Evolutionary conservation across 2,888 invertebrate species (phyloP).

Genomic region (Campaea margaritaria): DNA sequence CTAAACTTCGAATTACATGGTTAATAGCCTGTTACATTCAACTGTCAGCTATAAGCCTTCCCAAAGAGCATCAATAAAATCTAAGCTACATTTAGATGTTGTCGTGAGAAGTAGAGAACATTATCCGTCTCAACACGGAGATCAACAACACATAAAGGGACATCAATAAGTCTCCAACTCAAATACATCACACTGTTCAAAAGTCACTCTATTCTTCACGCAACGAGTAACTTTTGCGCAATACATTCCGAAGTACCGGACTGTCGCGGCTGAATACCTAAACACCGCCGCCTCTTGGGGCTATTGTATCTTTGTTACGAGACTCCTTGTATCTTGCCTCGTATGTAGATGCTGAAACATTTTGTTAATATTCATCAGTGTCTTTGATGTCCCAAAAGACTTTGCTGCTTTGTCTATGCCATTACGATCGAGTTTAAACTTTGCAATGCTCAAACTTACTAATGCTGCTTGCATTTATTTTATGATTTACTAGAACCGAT

Average conservation of each 20-base stretch:
- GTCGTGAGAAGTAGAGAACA: too few relatives aligned
- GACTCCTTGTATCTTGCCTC: conserved; percentile 37
- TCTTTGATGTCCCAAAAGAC: conserved; percentile 15
- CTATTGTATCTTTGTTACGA: conserved; percentile 47
- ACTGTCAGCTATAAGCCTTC: too few relatives aligned
- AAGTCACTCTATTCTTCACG: conserved; percentile 38
- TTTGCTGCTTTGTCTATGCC: conserved; percentile 16
- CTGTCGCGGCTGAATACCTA: conserved; percentile 44
- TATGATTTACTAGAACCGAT: neutral
- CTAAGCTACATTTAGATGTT: too few relatives aligned
- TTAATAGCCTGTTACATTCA: too few relatives aligned
- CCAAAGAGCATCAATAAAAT: too few relatives aligned
- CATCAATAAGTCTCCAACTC: conserved; percentile 18
- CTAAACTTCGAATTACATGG: too few relatives aligned
- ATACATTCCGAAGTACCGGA: conserved; percentile 43
- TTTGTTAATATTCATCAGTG: conserved; percentile 32
- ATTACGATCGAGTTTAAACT: conserved; percentile 5
- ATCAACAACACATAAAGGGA: conserved; percentile 7
- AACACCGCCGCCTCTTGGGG: conserved; percentile 40
- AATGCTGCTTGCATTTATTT: neutral
- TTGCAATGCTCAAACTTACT: neutral
- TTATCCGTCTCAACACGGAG: neutral
- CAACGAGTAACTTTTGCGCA: conserved; percentile 45
- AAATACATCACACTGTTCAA: conserved; percentile 25
- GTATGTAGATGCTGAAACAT: conserved; percentile 35